Conservation (phyloP, 2,113 vertebrate species). For the Rutilus rutilus region DNA sequence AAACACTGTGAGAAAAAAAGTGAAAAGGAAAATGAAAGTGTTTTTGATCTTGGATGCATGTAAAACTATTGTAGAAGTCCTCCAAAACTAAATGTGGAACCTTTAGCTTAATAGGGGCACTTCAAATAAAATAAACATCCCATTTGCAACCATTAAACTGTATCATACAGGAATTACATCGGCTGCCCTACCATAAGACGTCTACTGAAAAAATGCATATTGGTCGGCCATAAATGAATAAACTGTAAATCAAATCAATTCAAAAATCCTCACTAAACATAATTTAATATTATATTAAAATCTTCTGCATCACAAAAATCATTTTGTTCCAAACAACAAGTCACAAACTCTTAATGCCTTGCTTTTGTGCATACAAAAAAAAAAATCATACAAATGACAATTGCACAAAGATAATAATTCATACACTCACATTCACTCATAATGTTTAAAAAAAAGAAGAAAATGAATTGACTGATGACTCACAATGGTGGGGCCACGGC, state of each 20-base stretch:
- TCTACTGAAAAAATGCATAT: background rate
- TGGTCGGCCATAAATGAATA: background rate
- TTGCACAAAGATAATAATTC: no score
- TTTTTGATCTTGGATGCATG: no score
- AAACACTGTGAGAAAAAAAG: no score
- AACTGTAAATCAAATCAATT: background rate
- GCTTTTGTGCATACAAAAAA: background rate
- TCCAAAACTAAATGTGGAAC: no score
- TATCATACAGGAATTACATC: no score
- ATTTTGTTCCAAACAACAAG: background rate
- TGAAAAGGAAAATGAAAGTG: no score
- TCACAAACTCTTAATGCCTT: no score
- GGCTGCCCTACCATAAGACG: no score
- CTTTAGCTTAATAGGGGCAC: no score
- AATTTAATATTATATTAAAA: background rate
- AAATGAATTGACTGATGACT: conserved; percentile 59
- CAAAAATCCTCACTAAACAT: background rate
- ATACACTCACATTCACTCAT: background rate
- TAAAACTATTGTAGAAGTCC: no score
- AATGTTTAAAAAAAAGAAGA: background rate
- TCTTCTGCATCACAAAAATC: background rate
- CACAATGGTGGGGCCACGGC: conserved; percentile 83
- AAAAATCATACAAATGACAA: background rate
- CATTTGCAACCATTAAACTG: background rate
- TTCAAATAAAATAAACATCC: no score